Percentiles rank a stretch among this genome's conserved stretches.
phyloP scores from a whole-genome alignment of 2,113 vertebrate species.

The Trogon melanurus region DNA sequence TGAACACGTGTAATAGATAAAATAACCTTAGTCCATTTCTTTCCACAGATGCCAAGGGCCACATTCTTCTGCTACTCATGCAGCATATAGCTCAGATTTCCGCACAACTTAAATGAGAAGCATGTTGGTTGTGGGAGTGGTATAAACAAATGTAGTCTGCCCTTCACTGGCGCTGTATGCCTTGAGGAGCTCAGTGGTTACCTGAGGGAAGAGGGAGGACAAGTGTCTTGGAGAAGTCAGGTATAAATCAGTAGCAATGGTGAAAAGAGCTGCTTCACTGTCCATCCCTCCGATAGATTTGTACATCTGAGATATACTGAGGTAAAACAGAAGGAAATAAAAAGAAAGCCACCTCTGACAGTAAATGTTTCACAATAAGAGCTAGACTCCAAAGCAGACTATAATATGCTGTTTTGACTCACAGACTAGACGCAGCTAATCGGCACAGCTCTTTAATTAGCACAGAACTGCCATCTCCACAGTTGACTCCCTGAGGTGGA shows the following conservation, averaged over 20 bases:
- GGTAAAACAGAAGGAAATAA: background rate
- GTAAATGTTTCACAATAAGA: background rate
- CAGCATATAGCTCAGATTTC: slow-evolving; percentile 44
- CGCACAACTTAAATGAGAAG: slow-evolving; percentile 60
- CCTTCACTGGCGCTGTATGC: background rate
- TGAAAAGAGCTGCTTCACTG: background rate
- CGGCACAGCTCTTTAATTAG: background rate
- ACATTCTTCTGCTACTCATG: slow-evolving; percentile 45
- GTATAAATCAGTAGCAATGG: background rate
- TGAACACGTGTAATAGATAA: slow-evolving; percentile 63
- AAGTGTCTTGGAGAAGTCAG: background rate
- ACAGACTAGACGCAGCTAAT: background rate
- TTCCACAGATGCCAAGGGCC: slow-evolving; percentile 50
- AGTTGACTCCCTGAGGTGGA: background rate
- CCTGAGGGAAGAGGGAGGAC: background rate
- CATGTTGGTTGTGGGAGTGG: slow-evolving; percentile 23
- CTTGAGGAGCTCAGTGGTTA: background rate
- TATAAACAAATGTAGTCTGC: slow-evolving; percentile 45
- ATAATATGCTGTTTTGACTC: background rate
- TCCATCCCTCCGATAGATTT: background rate
- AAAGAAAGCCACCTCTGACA: background rate
- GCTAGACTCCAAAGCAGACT: background rate
- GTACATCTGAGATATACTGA: background rate
- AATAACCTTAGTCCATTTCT: slow-evolving; percentile 57
- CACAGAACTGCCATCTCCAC: background rate